Evolutionary conservation across 2,797 vertebrate species (phyloP).

Genomic region (Scyliorhinus canicula): DNA sequence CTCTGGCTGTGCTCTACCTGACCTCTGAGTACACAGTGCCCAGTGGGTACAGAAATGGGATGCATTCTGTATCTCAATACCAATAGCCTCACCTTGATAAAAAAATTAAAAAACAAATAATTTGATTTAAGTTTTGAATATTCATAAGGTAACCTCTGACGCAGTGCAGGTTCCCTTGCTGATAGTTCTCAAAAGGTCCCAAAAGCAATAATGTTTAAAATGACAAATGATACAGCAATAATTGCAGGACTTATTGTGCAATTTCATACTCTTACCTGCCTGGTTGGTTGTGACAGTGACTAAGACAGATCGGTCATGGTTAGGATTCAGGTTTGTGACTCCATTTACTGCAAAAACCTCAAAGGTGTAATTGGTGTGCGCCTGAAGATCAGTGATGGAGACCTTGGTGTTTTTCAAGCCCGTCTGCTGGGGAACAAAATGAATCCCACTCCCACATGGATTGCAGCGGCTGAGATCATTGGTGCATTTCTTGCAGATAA

Average conservation of each 20-base stretch:
- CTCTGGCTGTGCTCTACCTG: no score
- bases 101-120: background rate
- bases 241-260: background rate
- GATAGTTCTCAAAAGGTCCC: background rate
- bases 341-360: conserved; percentile 94
- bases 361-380: conserved; percentile 96
- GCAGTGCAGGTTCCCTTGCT: background rate
- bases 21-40: background rate
- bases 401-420: conserved; percentile 77
- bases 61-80: background rate
- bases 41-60: background rate
- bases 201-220: background rate
- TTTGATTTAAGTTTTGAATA: background rate
- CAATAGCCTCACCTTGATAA: background rate
- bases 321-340: conserved; percentile 84
- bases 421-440: conserved; percentile 85
- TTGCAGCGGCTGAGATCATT: conserved; percentile 72
- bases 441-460: conserved; percentile 81
- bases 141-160: background rate
- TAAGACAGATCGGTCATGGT: conserved; percentile 81
- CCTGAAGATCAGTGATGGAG: conserved; percentile 90
- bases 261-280: conserved; percentile 68
- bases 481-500: conserved; percentile 85
- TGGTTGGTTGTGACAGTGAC: conserved; percentile 96
- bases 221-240: no score